A percentile compares a stretch with the other conserved stretches of the same genome.
Conservation (phyloP, 2,888 invertebrate genomes). For the Drosophila paranaensis region DNA sequence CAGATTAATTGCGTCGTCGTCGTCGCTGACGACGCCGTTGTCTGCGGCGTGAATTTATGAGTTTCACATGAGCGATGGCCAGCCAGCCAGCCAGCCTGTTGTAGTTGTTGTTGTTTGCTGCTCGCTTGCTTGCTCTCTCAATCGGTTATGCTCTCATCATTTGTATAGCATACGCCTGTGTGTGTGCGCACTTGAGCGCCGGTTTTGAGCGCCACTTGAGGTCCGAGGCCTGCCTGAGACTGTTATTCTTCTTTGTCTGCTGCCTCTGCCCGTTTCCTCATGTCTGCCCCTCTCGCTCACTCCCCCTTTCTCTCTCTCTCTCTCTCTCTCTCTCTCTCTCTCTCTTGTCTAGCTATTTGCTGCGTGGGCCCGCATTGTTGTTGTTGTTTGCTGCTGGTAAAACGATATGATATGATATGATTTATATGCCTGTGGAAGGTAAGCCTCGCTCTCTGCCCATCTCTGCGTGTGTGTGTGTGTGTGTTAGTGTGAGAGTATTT, state of each 20-base stretch:
- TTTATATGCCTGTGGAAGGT: slow-evolving; percentile 11
- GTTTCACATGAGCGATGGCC: slow-evolving; percentile 75
- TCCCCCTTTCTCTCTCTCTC: background rate
- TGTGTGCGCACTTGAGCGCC: slow-evolving; percentile 47
- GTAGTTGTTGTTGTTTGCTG: slow-evolving; percentile 11
- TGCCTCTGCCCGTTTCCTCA: background rate
- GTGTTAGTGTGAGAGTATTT: background rate
- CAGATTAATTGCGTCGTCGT: slow-evolving; percentile 74
- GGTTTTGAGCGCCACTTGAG: slow-evolving; percentile 73
- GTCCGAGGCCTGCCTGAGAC: slow-evolving; percentile 24
- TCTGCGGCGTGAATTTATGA: slow-evolving; percentile 74
- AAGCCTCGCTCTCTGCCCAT: background rate
- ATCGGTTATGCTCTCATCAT: slow-evolving; percentile 25
- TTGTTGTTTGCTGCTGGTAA: slow-evolving; percentile 50
- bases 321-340: background rate
- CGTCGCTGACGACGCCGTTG: slow-evolving; percentile 31
- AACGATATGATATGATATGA: slow-evolving; percentile 47
- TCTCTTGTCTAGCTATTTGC: slow-evolving; percentile 15
- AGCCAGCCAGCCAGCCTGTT: slow-evolving; percentile 13
- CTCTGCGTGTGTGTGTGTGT: background rate
- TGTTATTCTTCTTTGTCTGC: slow-evolving; percentile 29
- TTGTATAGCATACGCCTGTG: background rate
- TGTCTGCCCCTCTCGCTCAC: too few relatives aligned
- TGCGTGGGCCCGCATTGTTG: slow-evolving; percentile 74
- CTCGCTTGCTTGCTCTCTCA: slow-evolving; percentile 8